These are phyloP conservation scores for Endomychus coccineus DNA, from an alignment of 2,888 invertebrate genomes.

Conservation along the genomic window DNA sequence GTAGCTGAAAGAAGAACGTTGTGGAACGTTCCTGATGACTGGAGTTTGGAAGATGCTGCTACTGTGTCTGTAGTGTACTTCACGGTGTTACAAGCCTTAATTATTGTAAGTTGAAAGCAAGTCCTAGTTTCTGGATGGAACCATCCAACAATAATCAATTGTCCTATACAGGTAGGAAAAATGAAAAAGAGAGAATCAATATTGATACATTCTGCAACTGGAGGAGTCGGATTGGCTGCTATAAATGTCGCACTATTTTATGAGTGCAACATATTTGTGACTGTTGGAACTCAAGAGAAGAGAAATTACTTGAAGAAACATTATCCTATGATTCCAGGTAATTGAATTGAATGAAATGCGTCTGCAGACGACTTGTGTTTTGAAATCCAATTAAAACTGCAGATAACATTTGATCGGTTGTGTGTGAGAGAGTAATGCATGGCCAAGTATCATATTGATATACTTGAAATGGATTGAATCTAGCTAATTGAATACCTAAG, in stretches of 20 bases:
- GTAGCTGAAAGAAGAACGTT: slow-evolving; percentile 48
- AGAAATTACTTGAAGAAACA: slow-evolving; percentile 71
- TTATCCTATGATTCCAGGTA: slow-evolving; percentile 64
- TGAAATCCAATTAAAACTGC: too few relatives aligned
- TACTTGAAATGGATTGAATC: too few relatives aligned
- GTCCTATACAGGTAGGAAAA: neutral
- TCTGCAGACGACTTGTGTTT: too few relatives aligned
- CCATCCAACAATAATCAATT: too few relatives aligned
- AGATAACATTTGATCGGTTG: too few relatives aligned
- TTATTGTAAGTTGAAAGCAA: slow-evolving; percentile 39
- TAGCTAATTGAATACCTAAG: too few relatives aligned
- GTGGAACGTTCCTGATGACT: slow-evolving; percentile 64
- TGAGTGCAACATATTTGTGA: too few relatives aligned
- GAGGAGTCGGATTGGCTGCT: slow-evolving; percentile 92
- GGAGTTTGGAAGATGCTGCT: slow-evolving; percentile 68
- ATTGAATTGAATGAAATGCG: slow-evolving; percentile 31
- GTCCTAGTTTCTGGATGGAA: too few relatives aligned
- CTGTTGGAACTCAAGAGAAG: slow-evolving; percentile 75
- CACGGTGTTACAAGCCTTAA: slow-evolving; percentile 45
- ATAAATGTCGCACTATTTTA: slow-evolving; percentile 80
- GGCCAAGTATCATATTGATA: too few relatives aligned
- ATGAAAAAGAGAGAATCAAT: slow-evolving; percentile 22
- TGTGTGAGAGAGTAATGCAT: too few relatives aligned
- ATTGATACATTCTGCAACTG: slow-evolving; percentile 43
- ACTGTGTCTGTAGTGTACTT: slow-evolving; percentile 70